phyloP scores from a whole-genome alignment of 2,113 vertebrate species.

The Brachirus orientalis region DNA sequence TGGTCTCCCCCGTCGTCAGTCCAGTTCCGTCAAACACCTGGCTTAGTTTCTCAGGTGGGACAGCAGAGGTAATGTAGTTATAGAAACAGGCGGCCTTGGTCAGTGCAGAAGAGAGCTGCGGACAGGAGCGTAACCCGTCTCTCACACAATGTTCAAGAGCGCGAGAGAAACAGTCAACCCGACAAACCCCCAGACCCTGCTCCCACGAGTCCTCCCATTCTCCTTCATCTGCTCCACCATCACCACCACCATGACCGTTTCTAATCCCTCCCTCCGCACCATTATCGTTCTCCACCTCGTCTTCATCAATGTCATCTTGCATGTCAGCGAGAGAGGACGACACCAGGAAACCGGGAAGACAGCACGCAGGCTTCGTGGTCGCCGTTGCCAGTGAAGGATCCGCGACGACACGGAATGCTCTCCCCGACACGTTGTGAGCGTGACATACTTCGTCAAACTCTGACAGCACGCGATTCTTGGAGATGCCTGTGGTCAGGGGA shows the following conservation, averaged over 20 bases:
- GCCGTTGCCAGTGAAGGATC: conserved; percentile 63
- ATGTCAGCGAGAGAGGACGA: conserved; percentile 31
- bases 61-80: conserved; percentile 82
- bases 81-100: conserved; percentile 81
- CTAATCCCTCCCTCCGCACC: conserved; percentile 39
- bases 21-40: conserved; percentile 77
- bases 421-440: conserved; percentile 77
- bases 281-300: conserved; percentile 31
- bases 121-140: conserved; percentile 75
- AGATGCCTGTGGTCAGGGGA: conserved; percentile 66
- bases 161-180: conserved; percentile 83
- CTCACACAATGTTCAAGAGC: conserved; percentile 78
- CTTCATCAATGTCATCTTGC: conserved; percentile 54
- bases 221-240: conserved; percentile 38
- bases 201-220: conserved; percentile 74
- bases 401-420: conserved; percentile 80
- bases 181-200: conserved; percentile 74
- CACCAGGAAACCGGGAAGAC: conserved; percentile 77
- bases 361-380: conserved; percentile 64
- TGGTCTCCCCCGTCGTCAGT: conserved; percentile 34
- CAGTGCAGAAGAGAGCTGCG: conserved; percentile 75
- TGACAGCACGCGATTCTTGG: conserved; percentile 72
- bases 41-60: conserved; percentile 81
- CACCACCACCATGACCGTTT: conserved; percentile 47
- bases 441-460: conserved; percentile 83